Evolutionary conservation across 2,888 invertebrate genomes (phyloP), one percentile per base, ranked within the genome.

Genomic region (Deladenus siricidicola): DNA sequence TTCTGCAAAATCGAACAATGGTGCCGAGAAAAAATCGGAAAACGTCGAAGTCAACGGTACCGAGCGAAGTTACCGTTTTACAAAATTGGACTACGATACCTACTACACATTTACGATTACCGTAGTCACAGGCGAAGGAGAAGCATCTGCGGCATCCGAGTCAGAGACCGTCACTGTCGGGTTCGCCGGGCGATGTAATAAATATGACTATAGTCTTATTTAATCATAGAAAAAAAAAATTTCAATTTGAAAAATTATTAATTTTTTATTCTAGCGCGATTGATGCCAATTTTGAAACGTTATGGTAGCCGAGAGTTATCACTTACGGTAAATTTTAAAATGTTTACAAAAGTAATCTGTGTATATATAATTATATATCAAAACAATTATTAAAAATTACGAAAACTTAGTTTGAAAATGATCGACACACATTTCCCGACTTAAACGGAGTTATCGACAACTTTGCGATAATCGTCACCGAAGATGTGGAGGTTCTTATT

Each of bases 71-170:
- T 67, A 75, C 59, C 65, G 72, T 39, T 76, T 76, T 60, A 66
- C 66, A n/a, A 67, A 58, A 10, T 64, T 76, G 8, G 64, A 73
- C 29, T 57, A 70, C 8, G 74, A 76, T 57, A 71, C 72, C 8
- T 76, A 74, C 62, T 76, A 76, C 62, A 76, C 76, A 8, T 76
- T 76, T 61, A 76, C 76, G 1, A 74, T 75, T 58, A 73, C 68
- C 4, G 76, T 76, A 8, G 52, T 58, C 10, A 75, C 74, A 74
- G 75, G 75, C 34, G 30, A 61, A 2, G 72, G 73, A 2, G 63
- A 65, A 29, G 67, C 70, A 6, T 73, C 73, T 24, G 74, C 74
- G 17, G 58, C 50, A 58, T 71, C 71, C 39, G 76, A 76, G 58
- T 70, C 70, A 34, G 76, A 76, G 61, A 72, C 72, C 66, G 65